Evolutionary conservation across 2,888 invertebrate species (phyloP), one percentile per base, ranked within the genome.

Genomic region (Drosophila buzzatii): DNA sequence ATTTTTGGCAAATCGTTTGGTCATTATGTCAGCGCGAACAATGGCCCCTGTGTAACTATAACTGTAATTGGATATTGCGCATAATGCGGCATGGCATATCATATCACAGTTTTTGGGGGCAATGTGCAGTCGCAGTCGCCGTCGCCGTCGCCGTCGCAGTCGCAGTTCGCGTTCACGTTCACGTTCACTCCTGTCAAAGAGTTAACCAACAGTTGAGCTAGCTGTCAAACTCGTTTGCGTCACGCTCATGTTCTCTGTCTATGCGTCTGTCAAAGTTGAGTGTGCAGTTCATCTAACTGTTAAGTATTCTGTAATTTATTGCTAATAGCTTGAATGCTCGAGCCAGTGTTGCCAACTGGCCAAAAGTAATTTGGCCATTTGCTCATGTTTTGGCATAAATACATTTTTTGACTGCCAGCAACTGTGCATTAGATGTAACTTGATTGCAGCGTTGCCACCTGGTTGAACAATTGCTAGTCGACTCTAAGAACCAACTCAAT

Each of bases 1-100:
- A 31, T 33, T 49, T 81, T 81, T 77, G 76, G 58, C 81, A 77
- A 77, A 72, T 81, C 81, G 78, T 77, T 78, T 73, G 83, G 85
- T 72, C 83, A 90, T 84, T 84, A 90, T 84, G 83, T 84, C 82
- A 65, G 79, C 39, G 42, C 47, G 39, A 74, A 61, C 73, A 73
- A 58, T 73, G 49, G 57, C 73, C 31, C 45, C 23, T 23, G 14
- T 45, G 23, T 23, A 45, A 45, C 45, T 35, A 39, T 45, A 69
- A 37, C 58, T 31, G 63, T 61, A 78, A 81, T 76, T 65, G 65
- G 65, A 81, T 64, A 77, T 81, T 73, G 76, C 59, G 60, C 51
- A 76, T 52, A 53, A 56, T 72, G 69, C 69, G 60, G 35, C 35
- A 18, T 42, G 16, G 44, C 12, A 42, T 42, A 63, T 35, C 42